These are phyloP conservation scores for Leptodirus hochenwartii DNA, from an alignment of 2,888 invertebrate genomes.

Conservation along the genomic window DNA sequence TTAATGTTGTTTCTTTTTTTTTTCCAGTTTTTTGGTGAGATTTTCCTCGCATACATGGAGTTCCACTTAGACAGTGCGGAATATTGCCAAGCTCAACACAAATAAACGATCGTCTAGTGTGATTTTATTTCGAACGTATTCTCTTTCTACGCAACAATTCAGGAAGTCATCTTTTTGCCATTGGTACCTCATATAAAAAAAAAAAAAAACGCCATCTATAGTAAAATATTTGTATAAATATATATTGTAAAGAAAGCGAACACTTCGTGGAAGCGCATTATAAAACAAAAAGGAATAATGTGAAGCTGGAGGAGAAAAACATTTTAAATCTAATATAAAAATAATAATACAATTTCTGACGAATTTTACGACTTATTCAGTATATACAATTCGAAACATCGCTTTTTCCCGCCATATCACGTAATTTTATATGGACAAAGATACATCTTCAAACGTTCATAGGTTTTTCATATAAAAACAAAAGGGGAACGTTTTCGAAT, in stretches of 20 bases:
- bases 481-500: slow-evolving; percentile 1
- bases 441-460: slow-evolving; percentile 4
- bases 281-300: too few species aligned
- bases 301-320: too few species aligned
- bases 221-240: too few species aligned
- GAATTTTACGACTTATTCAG: too few species aligned
- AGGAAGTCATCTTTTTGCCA: slow-evolving; percentile 10
- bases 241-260: too few species aligned
- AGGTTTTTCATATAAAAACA: slow-evolving; percentile 2
- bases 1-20: slow-evolving; percentile 14
- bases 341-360: too few species aligned
- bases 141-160: slow-evolving; percentile 10
- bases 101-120: slow-evolving; percentile 58
- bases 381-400: too few species aligned
- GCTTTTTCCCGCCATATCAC: too few species aligned
- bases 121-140: slow-evolving; percentile 8
- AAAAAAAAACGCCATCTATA: too few species aligned
- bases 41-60: slow-evolving; percentile 91
- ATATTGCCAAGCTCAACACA: slow-evolving; percentile 98
- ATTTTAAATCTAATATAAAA: too few species aligned
- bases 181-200: too few species aligned
- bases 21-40: slow-evolving; percentile 70
- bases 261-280: too few species aligned
- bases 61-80: slow-evolving; percentile 96
- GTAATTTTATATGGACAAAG: background rate